Evolutionary conservation across 2,888 invertebrate genomes (phyloP), one percentile per base, ranked within the genome.

Genomic region (Brenthis daphne): DNA sequence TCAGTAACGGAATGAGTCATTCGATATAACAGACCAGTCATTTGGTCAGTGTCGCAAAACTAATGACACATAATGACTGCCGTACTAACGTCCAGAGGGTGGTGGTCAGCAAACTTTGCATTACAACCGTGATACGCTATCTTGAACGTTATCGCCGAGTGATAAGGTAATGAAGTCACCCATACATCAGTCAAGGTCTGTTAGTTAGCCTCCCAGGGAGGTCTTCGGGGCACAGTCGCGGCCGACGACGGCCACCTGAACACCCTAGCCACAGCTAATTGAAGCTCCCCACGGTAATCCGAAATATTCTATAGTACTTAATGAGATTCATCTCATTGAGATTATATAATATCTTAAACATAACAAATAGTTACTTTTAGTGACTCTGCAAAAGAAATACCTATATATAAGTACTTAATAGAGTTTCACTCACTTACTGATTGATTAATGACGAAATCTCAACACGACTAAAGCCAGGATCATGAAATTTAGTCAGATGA

Each of bases 41-140:
- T 91, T 91, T 90, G 92, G 92, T 91, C 90, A 91, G 89, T 88
- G 91, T 92, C 91, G 92, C 92, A 90, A 91, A 92, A 91, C 91
- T 92, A 92, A 92, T 92, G 91, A 90, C 90, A 92, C 90, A 89
- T 92, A 92, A 92, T 92, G 91, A 90, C 86, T 86, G 83, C 86
- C 80, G 84, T 81, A 79, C 83, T 82, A 84, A 81, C 83, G 83
- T 85, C 80, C 82, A 82, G 85, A 83, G 90, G 87, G 84, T 77
- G 74, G 75, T 74, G 76, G 73, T 67, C 72, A 64, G 72, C 80
- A 78, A 80, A 76, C 72, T 69, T 76, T 73, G 70, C 64, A 65
- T 71, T 78, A 70, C 77, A 67, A 65, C 70, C 73, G 56, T 63
- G 76, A 64, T 75, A 74, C 29, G 70, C 80, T 71, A 86, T 76